Evolutionary conservation across 1,140 invertebrate genomes (phyloP).

Genomic region (Eciton burchellii): DNA sequence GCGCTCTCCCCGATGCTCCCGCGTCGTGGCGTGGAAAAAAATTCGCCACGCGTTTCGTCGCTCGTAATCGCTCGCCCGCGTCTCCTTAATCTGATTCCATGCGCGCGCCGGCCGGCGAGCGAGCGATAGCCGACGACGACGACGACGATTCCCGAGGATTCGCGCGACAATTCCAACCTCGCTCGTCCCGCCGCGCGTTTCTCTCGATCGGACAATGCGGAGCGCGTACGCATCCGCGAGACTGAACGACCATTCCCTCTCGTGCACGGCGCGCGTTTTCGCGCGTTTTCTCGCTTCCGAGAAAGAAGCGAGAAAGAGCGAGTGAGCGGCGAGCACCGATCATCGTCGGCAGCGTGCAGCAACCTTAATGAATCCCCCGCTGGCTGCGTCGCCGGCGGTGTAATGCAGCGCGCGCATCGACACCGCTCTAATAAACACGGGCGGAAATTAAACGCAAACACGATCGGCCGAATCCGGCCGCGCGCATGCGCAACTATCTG

Average conservation of each 20-base stretch:
- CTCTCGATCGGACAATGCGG: constrained; percentile 42
- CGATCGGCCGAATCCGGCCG: not conserved
- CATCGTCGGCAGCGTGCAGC: too few species aligned
- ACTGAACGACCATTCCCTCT: constrained; percentile 13
- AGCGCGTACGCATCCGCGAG: constrained; percentile 10
- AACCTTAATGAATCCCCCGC: too few species aligned
- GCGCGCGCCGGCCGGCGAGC: too few species aligned
- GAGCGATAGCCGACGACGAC: constrained; percentile 48
- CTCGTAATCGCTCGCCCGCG: constrained; percentile 46
- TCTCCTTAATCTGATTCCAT: constrained; percentile 54
- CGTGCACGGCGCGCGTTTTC: too few species aligned
- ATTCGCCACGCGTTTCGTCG: constrained; percentile 47
- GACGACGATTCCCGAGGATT: too few species aligned
- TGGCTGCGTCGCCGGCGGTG: too few species aligned
- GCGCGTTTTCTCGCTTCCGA: too few species aligned
- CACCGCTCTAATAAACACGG: not conserved
- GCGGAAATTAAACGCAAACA: constrained; percentile 36
- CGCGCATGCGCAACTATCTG: not conserved
- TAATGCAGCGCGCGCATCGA: too few species aligned
- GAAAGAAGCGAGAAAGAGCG: too few species aligned
- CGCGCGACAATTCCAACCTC: constrained; percentile 38
- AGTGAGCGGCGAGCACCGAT: too few species aligned
- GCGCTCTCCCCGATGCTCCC: too few species aligned
- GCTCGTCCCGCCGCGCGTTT: constrained; percentile 40
- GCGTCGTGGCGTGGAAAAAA: constrained; percentile 34